Conservation (phyloP, 1,140 invertebrate species). For the Lepidurus apus region DNA sequence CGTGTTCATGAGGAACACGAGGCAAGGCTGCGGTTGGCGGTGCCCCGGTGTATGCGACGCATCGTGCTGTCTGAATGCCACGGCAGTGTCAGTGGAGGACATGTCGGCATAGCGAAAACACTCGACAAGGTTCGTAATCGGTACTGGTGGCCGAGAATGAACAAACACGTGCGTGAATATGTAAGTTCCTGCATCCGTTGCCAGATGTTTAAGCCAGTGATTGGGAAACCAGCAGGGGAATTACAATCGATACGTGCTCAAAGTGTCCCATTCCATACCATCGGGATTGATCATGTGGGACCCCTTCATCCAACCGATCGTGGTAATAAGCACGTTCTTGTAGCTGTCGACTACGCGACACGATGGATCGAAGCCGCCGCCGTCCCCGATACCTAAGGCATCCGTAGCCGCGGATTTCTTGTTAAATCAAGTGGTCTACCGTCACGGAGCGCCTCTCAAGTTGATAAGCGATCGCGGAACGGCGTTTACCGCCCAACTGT, state of each 20-base stretch:
- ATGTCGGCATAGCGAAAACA: constrained; percentile 38
- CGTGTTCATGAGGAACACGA: not conserved
- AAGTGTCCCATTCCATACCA: constrained; percentile 37
- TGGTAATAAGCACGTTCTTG: constrained; percentile 40
- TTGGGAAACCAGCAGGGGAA: constrained; percentile 23
- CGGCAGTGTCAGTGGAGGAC: constrained; percentile 35
- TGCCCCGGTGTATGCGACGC: constrained; percentile 23
- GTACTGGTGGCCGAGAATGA: constrained; percentile 38
- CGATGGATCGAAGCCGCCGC: too few species aligned
- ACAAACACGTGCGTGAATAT: constrained; percentile 33
- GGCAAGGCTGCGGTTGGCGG: constrained; percentile 25
- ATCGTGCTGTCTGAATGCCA: constrained; percentile 34
- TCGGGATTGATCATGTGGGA: constrained; percentile 43
- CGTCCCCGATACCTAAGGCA: too few species aligned
- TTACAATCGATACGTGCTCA: constrained; percentile 31
- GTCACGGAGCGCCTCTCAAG: too few species aligned
- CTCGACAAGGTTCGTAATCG: constrained; percentile 33
- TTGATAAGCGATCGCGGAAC: too few species aligned
- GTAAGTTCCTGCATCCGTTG: constrained; percentile 37
- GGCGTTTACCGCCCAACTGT: too few species aligned
- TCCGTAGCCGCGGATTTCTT: too few species aligned
- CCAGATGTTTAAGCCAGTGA: constrained; percentile 35
- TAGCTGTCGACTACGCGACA: constrained; percentile 41
- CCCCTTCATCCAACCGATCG: constrained; percentile 37
- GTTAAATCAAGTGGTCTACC: too few species aligned